Conservation (phyloP, 1,140 invertebrate species). For the Cydia splendana region DNA sequence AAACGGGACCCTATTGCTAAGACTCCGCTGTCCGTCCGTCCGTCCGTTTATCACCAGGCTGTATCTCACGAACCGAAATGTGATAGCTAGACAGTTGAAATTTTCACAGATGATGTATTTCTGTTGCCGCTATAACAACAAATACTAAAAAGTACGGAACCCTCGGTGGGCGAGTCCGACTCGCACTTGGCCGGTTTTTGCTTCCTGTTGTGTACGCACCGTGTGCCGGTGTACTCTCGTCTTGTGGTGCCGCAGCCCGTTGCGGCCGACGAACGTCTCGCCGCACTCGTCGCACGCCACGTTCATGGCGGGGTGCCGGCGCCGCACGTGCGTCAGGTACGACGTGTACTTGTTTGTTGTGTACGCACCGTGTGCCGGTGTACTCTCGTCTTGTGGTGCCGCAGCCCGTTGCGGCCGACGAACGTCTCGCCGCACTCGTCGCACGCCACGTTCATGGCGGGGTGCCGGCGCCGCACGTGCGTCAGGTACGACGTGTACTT, state of each 20-base stretch:
- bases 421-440: constrained; percentile 7
- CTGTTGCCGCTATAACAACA: no score
- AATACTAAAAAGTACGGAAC: no score
- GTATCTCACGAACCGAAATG: no score
- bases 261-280: constrained; percentile 9
- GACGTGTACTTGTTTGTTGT: no score
- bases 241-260: constrained; percentile 7
- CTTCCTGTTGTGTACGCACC: background rate
- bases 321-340: constrained; percentile 28
- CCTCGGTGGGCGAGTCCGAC: no score
- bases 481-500: constrained; percentile 29
- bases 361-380: background rate
- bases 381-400: background rate
- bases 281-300: constrained; percentile 5
- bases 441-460: constrained; percentile 6
- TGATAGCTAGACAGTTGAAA: no score
- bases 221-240: background rate
- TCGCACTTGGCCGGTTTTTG: no score
- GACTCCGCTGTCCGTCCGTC: no score
- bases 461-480: constrained; percentile 16
- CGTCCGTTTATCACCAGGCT: no score
- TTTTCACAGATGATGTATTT: no score
- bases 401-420: background rate
- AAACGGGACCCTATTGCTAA: no score
- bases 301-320: background rate